Conservation (phyloP, 2,113 vertebrate species). For the Parotia lawesii region DNA sequence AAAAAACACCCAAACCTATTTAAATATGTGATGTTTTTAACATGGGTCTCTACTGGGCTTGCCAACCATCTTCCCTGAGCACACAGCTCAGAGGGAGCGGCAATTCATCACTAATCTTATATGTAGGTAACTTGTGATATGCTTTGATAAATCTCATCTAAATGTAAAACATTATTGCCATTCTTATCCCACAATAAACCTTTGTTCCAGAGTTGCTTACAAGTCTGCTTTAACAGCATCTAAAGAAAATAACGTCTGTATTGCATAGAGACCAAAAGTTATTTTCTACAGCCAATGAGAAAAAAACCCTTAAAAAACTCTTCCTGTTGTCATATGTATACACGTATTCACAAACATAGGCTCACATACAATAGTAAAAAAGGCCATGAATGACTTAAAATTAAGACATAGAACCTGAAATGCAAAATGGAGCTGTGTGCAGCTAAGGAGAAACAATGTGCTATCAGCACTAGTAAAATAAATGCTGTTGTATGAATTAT, state of each 20-base stretch:
- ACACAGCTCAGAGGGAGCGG: not conserved
- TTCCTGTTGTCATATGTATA: not conserved
- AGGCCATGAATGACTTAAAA: not conserved
- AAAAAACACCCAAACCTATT: rapidly evolving
- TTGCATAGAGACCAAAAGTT: not conserved
- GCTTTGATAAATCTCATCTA: not conserved
- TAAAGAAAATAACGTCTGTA: not conserved
- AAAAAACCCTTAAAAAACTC: not conserved
- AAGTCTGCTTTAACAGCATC: not conserved
- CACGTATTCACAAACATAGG: not conserved
- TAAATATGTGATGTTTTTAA: not conserved
- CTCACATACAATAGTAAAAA: not conserved
- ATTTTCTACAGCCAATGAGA: not conserved
- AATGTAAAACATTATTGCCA: not conserved
- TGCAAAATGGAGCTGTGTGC: not conserved
- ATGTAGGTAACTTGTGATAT: not conserved
- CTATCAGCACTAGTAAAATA: not conserved
- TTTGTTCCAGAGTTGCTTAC: not conserved
- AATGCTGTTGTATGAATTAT: not conserved
- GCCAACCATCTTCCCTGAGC: not conserved
- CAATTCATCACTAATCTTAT: not conserved
- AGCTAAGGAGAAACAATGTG: not conserved
- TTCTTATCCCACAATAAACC: not conserved
- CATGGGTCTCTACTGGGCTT: not conserved
- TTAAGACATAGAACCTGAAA: not conserved